Conservation (phyloP, 2,113 vertebrate species). For the Gambusia affinis region DNA sequence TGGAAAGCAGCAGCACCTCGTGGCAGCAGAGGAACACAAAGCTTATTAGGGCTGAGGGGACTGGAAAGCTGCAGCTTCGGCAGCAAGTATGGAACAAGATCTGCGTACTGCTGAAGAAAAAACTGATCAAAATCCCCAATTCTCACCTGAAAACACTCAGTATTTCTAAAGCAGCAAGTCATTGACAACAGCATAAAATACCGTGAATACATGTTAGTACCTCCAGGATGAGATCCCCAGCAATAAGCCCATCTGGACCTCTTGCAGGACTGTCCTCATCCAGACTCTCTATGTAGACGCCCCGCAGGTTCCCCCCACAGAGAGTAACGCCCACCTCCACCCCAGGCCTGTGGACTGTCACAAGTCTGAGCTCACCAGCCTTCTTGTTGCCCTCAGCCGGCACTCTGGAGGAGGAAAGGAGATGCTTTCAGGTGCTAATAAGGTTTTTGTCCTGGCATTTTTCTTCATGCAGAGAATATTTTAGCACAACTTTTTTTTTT, state of each 20-base stretch:
- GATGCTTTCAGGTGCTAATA: neutral
- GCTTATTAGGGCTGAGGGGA: neutral
- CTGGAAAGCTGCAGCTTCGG: slow-evolving; percentile 3
- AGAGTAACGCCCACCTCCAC: slow-evolving; percentile 92
- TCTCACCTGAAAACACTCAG: neutral
- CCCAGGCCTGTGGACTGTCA: slow-evolving; percentile 88
- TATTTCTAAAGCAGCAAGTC: neutral
- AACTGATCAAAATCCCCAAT: neutral
- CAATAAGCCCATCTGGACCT: slow-evolving; percentile 85
- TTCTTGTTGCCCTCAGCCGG: slow-evolving; percentile 83
- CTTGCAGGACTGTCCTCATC: slow-evolving; percentile 92
- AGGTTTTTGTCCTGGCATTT: neutral
- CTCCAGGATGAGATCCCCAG: slow-evolving; percentile 94
- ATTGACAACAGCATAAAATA: neutral
- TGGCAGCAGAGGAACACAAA: slow-evolving; percentile 24
- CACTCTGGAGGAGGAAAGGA: slow-evolving; percentile 62
- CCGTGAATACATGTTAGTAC: slow-evolving; percentile 60
- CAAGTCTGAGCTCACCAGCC: slow-evolving; percentile 82
- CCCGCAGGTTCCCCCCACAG: slow-evolving; percentile 92
- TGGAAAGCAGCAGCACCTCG: slow-evolving; percentile 23
- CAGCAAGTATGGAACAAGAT: neutral
- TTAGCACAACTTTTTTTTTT: neutral
- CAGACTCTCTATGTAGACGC: slow-evolving; percentile 92
- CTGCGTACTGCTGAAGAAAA: neutral
- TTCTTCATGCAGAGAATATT: neutral